A percentile compares a stretch with the other conserved stretches of the same genome.
Evolutionary conservation across 2,797 vertebrate genomes (phyloP).

Genomic region (Myiothlypis coronata): DNA sequence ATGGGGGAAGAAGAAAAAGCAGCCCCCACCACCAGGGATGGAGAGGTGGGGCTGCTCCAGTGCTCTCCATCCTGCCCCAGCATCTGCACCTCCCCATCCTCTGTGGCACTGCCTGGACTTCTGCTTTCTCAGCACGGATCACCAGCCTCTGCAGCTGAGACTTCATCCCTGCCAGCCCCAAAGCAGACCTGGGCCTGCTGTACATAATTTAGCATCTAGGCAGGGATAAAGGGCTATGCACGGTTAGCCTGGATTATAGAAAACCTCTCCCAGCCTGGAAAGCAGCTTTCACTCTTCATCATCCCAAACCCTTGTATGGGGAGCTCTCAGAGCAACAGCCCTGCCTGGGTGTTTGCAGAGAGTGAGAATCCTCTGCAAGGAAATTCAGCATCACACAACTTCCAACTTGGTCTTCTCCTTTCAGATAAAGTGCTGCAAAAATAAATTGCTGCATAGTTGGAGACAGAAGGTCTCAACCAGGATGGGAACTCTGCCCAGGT

Average conservation of each 20-base stretch:
- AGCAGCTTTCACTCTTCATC: slow-evolving; percentile 17
- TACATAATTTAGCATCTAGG: not conserved
- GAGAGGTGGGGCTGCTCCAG: not conserved
- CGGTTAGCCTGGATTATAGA: not conserved
- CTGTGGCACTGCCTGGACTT: not conserved
- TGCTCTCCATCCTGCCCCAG: not conserved
- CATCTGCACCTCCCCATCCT: not conserved
- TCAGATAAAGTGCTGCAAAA: not conserved
- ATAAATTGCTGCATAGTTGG: not conserved
- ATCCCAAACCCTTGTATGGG: not conserved
- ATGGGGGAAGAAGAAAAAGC: not conserved
- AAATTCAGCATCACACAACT: not conserved
- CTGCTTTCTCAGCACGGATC: not conserved
- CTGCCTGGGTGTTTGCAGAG: not conserved
- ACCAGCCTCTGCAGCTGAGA: not conserved
- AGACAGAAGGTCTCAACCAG: not conserved
- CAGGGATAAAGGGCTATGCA: slow-evolving; percentile 17
- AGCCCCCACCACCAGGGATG: not conserved
- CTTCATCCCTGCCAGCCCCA: not conserved
- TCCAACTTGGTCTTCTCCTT: not conserved
- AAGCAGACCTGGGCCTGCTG: not conserved
- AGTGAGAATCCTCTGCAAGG: not conserved
- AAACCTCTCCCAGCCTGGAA: not conserved
- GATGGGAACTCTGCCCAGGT: not conserved
- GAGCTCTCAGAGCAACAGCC: not conserved